Percentiles rank a stretch among this genome's conserved stretches.
These are phyloP conservation scores for Drosophila pectinifera DNA, from an alignment of 1,140 invertebrate genomes.

Conservation along the genomic window DNA sequence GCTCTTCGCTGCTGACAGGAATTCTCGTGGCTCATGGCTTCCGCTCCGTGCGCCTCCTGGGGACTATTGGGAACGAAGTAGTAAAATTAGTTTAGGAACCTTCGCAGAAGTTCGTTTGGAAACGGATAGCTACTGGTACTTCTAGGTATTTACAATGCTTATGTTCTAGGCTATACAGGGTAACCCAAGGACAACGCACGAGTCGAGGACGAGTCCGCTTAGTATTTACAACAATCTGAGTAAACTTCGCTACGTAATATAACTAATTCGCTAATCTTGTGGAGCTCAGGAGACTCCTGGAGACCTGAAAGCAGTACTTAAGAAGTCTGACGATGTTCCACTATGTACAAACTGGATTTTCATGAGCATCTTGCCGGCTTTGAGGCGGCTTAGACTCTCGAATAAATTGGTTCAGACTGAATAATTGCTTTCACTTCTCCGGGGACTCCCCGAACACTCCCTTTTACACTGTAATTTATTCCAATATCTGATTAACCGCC, in stretches of 20 bases:
- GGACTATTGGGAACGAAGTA: conserved; percentile 7
- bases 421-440: neutral
- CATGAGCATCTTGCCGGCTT: neutral
- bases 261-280: conserved; percentile 9
- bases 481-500: conserved; percentile 34
- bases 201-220: conserved; percentile 16
- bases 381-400: neutral
- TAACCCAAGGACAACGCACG: conserved; percentile 22
- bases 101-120: conserved; percentile 35
- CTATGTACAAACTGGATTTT: conserved; percentile 18
- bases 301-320: neutral
- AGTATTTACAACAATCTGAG: conserved; percentile 51
- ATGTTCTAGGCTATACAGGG: conserved; percentile 44
- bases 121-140: conserved; percentile 22
- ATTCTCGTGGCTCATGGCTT: conserved; percentile 29
- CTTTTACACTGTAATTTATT: conserved; percentile 11
- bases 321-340: neutral
- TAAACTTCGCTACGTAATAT: conserved; percentile 37
- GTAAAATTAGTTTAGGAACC: conserved; percentile 38
- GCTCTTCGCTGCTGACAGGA: conserved; percentile 37
- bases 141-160: conserved; percentile 51
- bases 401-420: neutral
- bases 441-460: neutral
- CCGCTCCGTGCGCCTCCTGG: neutral
- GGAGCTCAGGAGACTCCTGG: no score